Evolutionary conservation across 1,140 invertebrate species (phyloP), one percentile per base, ranked within the genome.

Genomic region (Nixonia krombeini): DNA sequence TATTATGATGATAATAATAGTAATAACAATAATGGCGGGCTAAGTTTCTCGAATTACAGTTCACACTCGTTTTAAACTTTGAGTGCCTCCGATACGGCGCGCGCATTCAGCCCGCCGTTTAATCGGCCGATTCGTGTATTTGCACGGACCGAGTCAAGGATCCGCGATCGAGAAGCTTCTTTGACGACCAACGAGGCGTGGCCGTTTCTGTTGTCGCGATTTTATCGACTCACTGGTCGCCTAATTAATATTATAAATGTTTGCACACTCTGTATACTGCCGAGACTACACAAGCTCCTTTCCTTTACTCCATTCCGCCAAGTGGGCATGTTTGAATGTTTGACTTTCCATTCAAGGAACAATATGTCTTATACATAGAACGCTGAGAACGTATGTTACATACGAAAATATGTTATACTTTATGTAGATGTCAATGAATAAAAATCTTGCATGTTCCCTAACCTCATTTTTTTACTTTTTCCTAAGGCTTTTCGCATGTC

Each of bases 1-100:
- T 17, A 40, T 40, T 40, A 40, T 40, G 16, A 40, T 18, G 37
- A 40, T 40, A 21, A 40, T 40, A 45, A 45, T 45, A 45, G 13
- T 29, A 45, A 26, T 29, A 45, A 29, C 13, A 44, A 44, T 45
- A 45, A 45, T 26, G 12, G 12, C 23, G 5, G 10, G 12, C n/a
- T n/a, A 29, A 45, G 25, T 45, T 16, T 45, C 42, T 45, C 42
- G 16, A 45, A 45, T 45, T 45, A 45, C 42, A 45, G 29, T 45
- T 45, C 42, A 45, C 12, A 45, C 42, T 42, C 40, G 16, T 13
- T 45, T 45, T 7, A 26, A 25, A 29, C 13, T 26, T 13, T 1
- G 23, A 45, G 42, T 45, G 42, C 12, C 42, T 45, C 17, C 9
- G 42, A 45, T 45, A 45, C n/a, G n/a, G n/a, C n/a, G n/a, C n/a